phyloP scores from a whole-genome alignment of 37 sponge, comb jelly and placozoan genomes.

The Tethya wilhelma region DNA sequence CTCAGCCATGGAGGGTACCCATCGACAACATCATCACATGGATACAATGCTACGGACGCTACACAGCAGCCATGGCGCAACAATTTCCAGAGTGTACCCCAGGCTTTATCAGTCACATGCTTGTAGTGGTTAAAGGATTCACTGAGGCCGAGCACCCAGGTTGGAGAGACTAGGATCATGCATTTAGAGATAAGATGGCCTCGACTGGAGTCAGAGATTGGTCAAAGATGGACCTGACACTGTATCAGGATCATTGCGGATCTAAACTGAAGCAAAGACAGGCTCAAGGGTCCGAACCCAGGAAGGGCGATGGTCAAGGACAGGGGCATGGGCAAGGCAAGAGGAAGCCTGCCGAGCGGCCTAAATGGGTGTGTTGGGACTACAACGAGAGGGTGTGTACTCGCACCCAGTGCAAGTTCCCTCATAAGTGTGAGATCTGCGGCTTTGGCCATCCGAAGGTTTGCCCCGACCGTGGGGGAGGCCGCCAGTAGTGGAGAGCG shows the following conservation, averaged over 20 bases:
- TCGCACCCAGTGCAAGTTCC: too few relatives aligned
- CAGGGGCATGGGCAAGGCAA: not conserved
- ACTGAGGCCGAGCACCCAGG: conserved; percentile 3
- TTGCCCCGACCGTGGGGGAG: too few relatives aligned
- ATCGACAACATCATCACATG: conserved; percentile 13
- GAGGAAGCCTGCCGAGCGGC: not conserved
- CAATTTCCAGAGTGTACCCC: not conserved
- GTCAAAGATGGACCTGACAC: not conserved
- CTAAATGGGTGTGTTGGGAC: not conserved
- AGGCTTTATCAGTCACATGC: conserved; percentile 7
- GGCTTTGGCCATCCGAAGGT: too few relatives aligned
- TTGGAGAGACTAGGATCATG: conserved; percentile 2
- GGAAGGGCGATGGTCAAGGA: too few relatives aligned
- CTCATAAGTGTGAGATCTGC: too few relatives aligned
- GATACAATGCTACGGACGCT: not conserved
- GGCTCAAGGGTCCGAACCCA: not conserved
- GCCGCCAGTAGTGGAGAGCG: too few relatives aligned
- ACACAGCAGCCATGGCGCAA: conserved; percentile 5
- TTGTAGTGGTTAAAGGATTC: not conserved
- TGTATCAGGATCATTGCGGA: not conserved
- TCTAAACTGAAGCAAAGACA: not conserved
- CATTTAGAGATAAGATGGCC: conserved; percentile 8
- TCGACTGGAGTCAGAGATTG: not conserved
- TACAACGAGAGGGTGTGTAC: conserved; percentile 2
- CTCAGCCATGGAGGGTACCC: not conserved